These are phyloP conservation scores for Tetranychus piercei DNA, from an alignment of 2,888 invertebrate species.

Conservation along the genomic window DNA sequence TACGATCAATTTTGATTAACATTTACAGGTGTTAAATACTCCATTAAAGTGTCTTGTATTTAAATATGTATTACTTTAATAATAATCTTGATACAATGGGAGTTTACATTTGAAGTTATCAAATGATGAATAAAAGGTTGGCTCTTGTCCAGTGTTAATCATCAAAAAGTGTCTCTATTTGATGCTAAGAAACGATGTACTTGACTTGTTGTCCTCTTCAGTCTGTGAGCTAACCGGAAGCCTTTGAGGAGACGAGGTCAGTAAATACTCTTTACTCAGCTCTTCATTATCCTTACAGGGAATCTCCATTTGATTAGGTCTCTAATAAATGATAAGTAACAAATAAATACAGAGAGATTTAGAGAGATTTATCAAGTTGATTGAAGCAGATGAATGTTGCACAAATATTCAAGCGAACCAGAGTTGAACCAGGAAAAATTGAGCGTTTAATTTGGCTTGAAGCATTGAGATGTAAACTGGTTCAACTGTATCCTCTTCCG, in stretches of 20 bases:
- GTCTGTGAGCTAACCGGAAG: conserved; percentile 1
- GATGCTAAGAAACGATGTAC: neutral
- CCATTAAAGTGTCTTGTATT: too few species aligned
- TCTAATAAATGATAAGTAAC: neutral
- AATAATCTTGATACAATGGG: too few species aligned
- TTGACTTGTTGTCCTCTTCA: conserved; percentile 9
- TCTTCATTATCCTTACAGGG: conserved; percentile 2
- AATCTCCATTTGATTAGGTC: conserved; percentile 3
- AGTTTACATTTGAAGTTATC: too few species aligned
- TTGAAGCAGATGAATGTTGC: neutral
- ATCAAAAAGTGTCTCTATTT: neutral
- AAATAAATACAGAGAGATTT: neutral
- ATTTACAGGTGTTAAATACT: too few species aligned
- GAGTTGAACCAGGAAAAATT: neutral
- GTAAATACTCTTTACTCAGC: conserved; percentile 3
- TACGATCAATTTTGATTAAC: too few species aligned
- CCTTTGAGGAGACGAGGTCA: conserved; percentile 1
- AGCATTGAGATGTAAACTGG: too few species aligned
- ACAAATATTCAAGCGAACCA: neutral
- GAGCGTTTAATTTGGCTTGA: neutral
- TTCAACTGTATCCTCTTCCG: neutral
- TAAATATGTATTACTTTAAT: too few species aligned
- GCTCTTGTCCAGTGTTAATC: too few species aligned
- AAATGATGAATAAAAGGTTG: too few species aligned
- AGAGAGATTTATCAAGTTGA: neutral